Percentiles rank a stretch among this genome's conserved stretches.
These are phyloP conservation scores for Amiota communis DNA, from an alignment of 2,888 invertebrate species.

Conservation along the genomic window DNA sequence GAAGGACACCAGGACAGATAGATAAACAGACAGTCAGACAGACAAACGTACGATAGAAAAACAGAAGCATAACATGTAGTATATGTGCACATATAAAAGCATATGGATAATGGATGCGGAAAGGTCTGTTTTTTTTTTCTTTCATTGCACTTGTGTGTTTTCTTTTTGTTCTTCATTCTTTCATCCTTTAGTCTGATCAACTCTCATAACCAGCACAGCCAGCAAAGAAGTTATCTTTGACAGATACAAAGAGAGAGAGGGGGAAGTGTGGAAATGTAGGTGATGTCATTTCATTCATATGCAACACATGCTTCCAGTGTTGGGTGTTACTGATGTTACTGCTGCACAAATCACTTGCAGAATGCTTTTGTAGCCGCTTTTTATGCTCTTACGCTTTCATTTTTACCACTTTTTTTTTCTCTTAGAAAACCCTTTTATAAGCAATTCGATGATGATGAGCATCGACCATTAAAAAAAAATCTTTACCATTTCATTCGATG, in stretches of 20 bases:
- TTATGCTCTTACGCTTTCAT: not conserved
- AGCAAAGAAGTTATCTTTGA: not conserved
- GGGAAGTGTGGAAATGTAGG: not conserved
- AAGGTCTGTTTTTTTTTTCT: constrained; percentile 2
- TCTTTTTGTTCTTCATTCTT: not conserved
- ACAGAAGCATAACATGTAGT: too few species aligned
- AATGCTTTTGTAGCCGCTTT: constrained; percentile 11
- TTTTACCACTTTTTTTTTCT: not conserved
- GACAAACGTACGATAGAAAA: not conserved
- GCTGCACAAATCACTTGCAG: constrained; percentile 24
- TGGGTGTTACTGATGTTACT: too few species aligned
- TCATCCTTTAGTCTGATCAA: not conserved
- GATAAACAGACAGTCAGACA: constrained; percentile 7
- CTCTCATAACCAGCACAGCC: constrained; percentile 10
- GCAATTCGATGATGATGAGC: too few species aligned
- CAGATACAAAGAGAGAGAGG: not conserved
- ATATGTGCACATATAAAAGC: not conserved
- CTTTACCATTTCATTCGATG: not conserved
- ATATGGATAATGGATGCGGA: constrained; percentile 23
- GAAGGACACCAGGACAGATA: not conserved
- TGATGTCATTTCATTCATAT: constrained; percentile 21
- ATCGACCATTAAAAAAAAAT: too few species aligned
- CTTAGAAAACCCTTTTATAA: too few species aligned
- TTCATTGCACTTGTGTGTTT: constrained; percentile 14
- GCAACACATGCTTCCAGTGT: constrained; percentile 11